Evolutionary conservation across 1,140 invertebrate species (phyloP).

Genomic region (Brachystomella parvula): DNA sequence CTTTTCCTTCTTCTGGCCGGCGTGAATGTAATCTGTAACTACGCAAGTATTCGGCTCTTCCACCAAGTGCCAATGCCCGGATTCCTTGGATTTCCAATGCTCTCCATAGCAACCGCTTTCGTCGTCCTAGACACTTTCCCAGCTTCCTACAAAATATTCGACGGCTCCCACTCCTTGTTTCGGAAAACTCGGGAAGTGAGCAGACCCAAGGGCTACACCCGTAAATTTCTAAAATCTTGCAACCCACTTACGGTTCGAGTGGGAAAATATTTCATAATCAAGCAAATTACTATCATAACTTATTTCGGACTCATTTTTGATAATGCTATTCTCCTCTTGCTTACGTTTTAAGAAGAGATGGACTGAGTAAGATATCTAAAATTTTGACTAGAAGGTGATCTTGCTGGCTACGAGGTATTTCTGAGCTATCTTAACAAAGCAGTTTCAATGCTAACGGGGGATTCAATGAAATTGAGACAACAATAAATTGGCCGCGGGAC

Average conservation of each 20-base stretch:
- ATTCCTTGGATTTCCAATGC: neutral
- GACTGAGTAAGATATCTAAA: too few relatives aligned
- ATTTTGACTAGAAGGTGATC: too few relatives aligned
- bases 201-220: neutral
- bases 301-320: neutral
- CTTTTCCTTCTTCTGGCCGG: neutral
- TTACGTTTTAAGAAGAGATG: constrained; percentile 6
- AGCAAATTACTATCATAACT: neutral
- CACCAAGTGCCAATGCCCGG: neutral
- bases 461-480: too few relatives aligned
- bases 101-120: neutral
- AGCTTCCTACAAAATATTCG: neutral
- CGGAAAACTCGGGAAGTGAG: neutral
- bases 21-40: neutral
- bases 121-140: neutral
- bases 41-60: neutral
- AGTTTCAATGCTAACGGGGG: too few relatives aligned
- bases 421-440: too few relatives aligned
- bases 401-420: too few relatives aligned
- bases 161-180: neutral
- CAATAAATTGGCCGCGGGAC: too few relatives aligned
- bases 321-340: neutral
- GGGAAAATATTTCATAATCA: constrained; percentile 8
- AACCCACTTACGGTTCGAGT: neutral
- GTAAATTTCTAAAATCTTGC: neutral